Conservation (phyloP, 2,888 invertebrate genomes). For the Neocrepidodera transversa region DNA sequence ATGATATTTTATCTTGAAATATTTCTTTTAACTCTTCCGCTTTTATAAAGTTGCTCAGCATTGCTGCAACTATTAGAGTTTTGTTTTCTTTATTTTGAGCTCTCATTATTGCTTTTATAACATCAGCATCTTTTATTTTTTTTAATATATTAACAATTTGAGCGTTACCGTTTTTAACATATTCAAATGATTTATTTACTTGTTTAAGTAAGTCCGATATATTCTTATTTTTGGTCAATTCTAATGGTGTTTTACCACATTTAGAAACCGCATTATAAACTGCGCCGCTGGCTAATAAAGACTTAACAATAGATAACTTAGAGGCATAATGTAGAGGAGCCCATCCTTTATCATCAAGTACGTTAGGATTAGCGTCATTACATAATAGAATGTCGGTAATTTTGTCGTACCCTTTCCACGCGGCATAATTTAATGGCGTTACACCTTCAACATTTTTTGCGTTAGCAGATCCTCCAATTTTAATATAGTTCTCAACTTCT, state of each 20-base stretch:
- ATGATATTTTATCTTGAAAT: not conserved
- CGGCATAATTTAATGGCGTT: not conserved
- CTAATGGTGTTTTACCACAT: not conserved
- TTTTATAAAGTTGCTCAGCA: not conserved
- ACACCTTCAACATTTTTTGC: not conserved
- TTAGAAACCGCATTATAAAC: conserved; percentile 28
- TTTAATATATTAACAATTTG: not conserved
- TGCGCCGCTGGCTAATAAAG: conserved; percentile 35
- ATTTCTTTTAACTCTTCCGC: not conserved
- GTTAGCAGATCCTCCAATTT: not conserved
- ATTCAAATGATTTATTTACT: not conserved
- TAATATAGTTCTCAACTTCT: conserved; percentile 13
- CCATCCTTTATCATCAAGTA: not conserved
- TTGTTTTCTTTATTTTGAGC: not conserved
- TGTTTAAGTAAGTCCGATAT: not conserved
- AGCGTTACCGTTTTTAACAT: not conserved
- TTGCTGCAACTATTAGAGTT: not conserved
- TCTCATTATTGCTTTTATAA: not conserved
- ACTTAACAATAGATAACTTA: conserved; percentile 24
- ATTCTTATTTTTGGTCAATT: not conserved
- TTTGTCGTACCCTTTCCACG: not conserved
- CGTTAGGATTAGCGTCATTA: not conserved
- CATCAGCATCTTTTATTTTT: not conserved
- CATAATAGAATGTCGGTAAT: not conserved
- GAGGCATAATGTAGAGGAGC: not conserved